phyloP scores from a whole-genome alignment of 53 echinoderm and acorn worm genomes.

The Zoroaster sp. region DNA sequence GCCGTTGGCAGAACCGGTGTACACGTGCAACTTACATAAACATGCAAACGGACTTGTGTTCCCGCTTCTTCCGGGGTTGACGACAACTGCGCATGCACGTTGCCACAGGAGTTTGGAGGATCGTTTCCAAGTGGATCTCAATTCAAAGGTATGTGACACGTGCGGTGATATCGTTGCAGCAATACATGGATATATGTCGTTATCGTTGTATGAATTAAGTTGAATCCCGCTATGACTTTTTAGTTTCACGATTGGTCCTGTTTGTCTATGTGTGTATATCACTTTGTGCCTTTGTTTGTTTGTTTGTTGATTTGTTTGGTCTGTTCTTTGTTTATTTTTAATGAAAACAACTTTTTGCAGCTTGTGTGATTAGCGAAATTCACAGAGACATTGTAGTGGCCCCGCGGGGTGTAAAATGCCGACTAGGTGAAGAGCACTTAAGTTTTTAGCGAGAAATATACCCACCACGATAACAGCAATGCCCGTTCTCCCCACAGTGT shows the following conservation, averaged over 20 bases:
- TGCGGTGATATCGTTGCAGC: not conserved
- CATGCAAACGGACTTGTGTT: conserved; percentile 8
- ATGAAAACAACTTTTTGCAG: not conserved
- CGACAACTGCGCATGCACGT: conserved; percentile 26
- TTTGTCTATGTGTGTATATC: not conserved
- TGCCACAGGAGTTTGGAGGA: conserved; percentile 17
- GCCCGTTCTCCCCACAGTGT: not conserved
- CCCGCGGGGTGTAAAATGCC: not conserved
- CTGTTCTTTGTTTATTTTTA: no score
- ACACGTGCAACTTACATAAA: conserved; percentile 33
- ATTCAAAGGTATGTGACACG: not conserved
- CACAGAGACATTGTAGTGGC: not conserved
- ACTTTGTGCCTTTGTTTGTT: not conserved
- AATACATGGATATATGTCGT: not conserved
- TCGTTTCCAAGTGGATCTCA: not conserved
- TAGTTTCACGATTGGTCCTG: not conserved
- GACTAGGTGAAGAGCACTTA: not conserved
- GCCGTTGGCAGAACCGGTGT: conserved; percentile 22
- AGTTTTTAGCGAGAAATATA: not conserved
- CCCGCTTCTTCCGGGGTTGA: not conserved
- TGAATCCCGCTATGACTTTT: not conserved
- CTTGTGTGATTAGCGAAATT: not conserved
- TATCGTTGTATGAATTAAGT: no score
- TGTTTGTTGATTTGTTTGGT: no score
- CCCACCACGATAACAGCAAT: not conserved